phyloP scores from a whole-genome alignment of 2,113 vertebrate species.

The Hoplias malabaricus region DNA sequence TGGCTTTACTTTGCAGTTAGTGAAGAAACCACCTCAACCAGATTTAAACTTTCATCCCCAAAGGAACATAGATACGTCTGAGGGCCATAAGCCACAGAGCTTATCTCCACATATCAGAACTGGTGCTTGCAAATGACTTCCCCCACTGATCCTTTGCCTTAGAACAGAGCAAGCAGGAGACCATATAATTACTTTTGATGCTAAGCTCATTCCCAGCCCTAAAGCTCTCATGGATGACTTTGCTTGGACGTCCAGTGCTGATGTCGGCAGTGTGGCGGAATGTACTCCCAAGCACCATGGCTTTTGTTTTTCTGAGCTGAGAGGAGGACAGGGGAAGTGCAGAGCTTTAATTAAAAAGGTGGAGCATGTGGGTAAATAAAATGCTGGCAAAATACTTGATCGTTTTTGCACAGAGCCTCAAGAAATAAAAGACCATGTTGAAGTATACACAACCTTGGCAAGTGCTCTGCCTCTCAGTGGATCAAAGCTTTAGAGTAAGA shows the following conservation, averaged over 20 bases:
- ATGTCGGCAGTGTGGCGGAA: not conserved
- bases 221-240: constrained; percentile 67
- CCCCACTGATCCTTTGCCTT: constrained; percentile 21
- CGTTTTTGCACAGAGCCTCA: not conserved
- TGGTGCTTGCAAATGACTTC: constrained; percentile 1
- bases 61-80: not conserved
- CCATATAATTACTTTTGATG: constrained; percentile 73
- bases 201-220: constrained; percentile 68
- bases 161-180: constrained; percentile 16
- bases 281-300: constrained; percentile 28
- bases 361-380: constrained; percentile 30
- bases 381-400: constrained; percentile 14
- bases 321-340: constrained; percentile 24
- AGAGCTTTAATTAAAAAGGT: constrained; percentile 49
- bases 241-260: constrained; percentile 56
- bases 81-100: not conserved
- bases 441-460: constrained; percentile 77
- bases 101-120: not conserved
- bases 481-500: constrained; percentile 71
- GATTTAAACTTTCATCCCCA: not conserved
- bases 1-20: not conserved
- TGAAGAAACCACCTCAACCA: not conserved
- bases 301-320: constrained; percentile 23
- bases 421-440: constrained; percentile 65
- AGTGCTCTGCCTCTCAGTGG: constrained; percentile 75